Base-by-base conservation (phyloP, 1,140 invertebrate genomes). In the Dreissena rostriformis region DNA sequence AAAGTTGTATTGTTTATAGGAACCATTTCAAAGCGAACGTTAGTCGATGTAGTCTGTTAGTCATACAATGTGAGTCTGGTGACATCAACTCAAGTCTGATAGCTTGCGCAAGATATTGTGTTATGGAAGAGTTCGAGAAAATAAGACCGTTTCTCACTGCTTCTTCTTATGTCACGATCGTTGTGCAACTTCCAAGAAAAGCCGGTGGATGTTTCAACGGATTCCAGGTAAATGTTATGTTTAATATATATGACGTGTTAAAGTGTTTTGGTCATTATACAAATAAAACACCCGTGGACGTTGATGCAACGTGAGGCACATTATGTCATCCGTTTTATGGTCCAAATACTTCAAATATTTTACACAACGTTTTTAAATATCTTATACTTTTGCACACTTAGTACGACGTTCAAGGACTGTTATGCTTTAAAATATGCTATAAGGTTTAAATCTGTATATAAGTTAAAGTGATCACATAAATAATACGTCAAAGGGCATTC, bases 41-140 rank as follows among this genome's bases (percentile, higher is more conserved):
- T 19, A 86, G 86, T 10, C 61, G 68, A 24, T 76, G 52, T 12
- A 87, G 84, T 53, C 68, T 92, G 19, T 65, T 92, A 57, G 17
- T 92, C 15, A 67, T 92, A 66, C 91, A 91, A 68, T 90, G 89
- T 86, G 90, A 91, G 53, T 88, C 88, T 68, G 89, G 88, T 28
- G 86, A 88, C 52, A 57, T 80, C 24, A 88, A 91, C 67, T 70
- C 74, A 12, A 88, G 86, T 68, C 78, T 91, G 63, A 86, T 92
- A 26, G 88, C 89, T 29, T 88, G 90, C 79, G 90, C 90, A 14
- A 84, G 90, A 28, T 89, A 89, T 84, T 86, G 84, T 78, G 85
- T 91, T 61, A 65, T 82, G 70, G 71, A 74, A 19, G 80, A 82
- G 51, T 67, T 39, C 53, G 71, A 82, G 26, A 82, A 82, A n/a